A percentile compares a stretch with the other conserved stretches of the same genome.
Conservation (phyloP, 2,888 invertebrate species). For the Syrista parreyssii region DNA sequence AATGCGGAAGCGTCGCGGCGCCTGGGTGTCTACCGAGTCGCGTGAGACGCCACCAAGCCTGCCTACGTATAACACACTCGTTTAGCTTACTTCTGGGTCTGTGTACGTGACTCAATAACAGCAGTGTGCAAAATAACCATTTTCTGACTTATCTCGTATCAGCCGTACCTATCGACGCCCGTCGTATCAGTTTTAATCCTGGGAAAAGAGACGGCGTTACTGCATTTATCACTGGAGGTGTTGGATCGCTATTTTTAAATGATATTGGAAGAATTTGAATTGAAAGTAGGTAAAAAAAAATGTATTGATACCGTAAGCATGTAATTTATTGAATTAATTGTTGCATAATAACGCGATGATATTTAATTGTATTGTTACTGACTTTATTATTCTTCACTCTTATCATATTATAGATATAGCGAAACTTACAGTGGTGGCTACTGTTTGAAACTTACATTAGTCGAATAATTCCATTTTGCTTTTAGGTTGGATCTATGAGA, state of each 20-base stretch:
- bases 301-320: too few species aligned
- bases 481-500: neutral
- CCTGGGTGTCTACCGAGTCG: slow-evolving; percentile 40
- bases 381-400: too few species aligned
- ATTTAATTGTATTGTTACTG: too few species aligned
- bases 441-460: neutral
- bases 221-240: neutral
- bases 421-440: neutral
- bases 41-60: slow-evolving; percentile 43
- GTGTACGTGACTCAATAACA: neutral
- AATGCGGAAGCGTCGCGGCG: slow-evolving; percentile 42
- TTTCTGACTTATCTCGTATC: slow-evolving; percentile 3
- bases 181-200: neutral
- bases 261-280: neutral
- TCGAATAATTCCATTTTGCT: neutral
- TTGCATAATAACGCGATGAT: too few species aligned
- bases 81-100: neutral
- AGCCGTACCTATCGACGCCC: neutral
- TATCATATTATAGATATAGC: too few species aligned
- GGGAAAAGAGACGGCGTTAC: neutral
- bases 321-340: too few species aligned
- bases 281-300: too few species aligned
- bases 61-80: neutral
- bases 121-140: neutral
- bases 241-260: too few species aligned